These are phyloP conservation scores for Axinella damicornis DNA, from an alignment of 37 sponge, comb jelly and placozoan genomes.

Conservation along the genomic window DNA sequence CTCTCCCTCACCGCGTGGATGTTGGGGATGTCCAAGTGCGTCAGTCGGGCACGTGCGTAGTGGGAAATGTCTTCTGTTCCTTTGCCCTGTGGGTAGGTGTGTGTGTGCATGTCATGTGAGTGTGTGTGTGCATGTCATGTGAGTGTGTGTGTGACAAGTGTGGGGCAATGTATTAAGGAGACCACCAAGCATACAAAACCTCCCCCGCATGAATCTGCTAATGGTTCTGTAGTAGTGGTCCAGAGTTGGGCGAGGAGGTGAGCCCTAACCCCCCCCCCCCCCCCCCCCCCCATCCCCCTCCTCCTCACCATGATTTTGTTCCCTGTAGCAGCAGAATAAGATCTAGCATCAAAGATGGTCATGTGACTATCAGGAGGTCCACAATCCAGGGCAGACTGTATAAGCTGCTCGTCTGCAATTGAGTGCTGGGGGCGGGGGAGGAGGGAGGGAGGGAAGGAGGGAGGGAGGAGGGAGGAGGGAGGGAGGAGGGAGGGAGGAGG, in stretches of 20 bases:
- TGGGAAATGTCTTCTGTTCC: slow-evolving; percentile 90
- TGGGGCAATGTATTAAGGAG: too few relatives aligned
- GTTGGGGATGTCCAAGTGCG: slow-evolving; percentile 95
- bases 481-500: background rate
- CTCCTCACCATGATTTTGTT: slow-evolving; percentile 85
- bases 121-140: background rate
- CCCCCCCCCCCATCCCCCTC: background rate
- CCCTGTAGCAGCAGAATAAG: slow-evolving; percentile 92
- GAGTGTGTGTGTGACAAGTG: too few relatives aligned
- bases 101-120: too few relatives aligned
- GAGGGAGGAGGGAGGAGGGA: background rate
- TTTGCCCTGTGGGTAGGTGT: slow-evolving; percentile 71
- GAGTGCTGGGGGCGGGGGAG: slow-evolving; percentile 55
- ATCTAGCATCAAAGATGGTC: slow-evolving; percentile 92
- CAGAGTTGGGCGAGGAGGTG: too few relatives aligned
- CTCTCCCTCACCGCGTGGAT: slow-evolving; percentile 99
- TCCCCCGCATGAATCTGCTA: too few relatives aligned
- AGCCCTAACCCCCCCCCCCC: too few relatives aligned
- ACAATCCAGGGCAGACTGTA: slow-evolving; percentile 55
- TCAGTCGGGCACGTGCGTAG: slow-evolving; percentile 78
- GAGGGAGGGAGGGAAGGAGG: background rate
- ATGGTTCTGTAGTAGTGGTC: too few relatives aligned
- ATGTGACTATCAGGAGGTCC: slow-evolving; percentile 59
- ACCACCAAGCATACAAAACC: too few relatives aligned
- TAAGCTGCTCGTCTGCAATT: slow-evolving; percentile 77